Percentiles rank a stretch among this genome's conserved stretches.
Conservation (phyloP, 2,797 vertebrate genomes). For the Sebastes kiyomatsui region DNA sequence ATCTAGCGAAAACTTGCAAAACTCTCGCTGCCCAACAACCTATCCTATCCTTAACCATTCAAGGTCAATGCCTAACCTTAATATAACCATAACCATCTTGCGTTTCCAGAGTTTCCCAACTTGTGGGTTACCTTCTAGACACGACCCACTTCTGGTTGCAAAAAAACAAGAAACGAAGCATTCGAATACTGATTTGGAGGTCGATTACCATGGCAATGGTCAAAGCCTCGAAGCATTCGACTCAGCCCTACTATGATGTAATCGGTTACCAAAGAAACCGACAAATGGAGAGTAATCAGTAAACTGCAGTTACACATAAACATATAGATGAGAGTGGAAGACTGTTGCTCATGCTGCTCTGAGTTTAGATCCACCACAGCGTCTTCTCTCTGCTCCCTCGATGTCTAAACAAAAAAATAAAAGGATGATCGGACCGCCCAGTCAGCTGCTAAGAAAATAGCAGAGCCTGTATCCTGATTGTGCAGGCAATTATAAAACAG, state of each 20-base stretch:
- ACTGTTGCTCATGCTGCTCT: neutral
- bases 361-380: neutral
- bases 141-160: no score
- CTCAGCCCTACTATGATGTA: neutral
- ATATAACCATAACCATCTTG: no score
- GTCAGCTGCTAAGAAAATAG: neutral
- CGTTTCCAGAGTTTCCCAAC: no score
- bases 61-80: no score
- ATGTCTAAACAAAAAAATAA: neutral
- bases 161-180: no score
- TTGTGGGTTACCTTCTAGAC: no score
- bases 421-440: neutral
- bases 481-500: conserved; percentile 25
- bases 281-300: neutral
- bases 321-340: neutral
- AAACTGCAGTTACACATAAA: neutral
- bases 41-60: no score
- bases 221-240: neutral
- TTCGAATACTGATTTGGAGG: no score
- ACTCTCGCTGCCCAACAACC: no score
- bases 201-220: no score
- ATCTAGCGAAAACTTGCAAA: no score
- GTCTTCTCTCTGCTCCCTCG: neutral
- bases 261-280: neutral
- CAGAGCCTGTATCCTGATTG: neutral